Conservation (phyloP, 2,113 vertebrate genomes). For the Argyrosomus japonicus region DNA sequence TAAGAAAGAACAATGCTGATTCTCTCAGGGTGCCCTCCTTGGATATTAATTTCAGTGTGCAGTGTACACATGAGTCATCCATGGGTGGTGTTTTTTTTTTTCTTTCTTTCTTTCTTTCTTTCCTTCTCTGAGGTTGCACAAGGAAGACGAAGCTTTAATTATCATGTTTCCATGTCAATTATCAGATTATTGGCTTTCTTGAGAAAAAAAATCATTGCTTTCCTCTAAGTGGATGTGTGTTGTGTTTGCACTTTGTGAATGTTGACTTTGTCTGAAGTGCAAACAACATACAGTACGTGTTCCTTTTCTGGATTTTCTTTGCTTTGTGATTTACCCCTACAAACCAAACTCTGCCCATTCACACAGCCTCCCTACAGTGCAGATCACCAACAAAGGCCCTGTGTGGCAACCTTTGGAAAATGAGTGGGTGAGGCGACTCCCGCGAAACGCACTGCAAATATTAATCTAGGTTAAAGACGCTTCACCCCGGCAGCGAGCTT, state of each 20-base stretch:
- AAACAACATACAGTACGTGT: constrained; percentile 9
- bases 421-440: constrained; percentile 48
- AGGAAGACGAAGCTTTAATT: constrained; percentile 40
- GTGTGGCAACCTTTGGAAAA: constrained; percentile 70
- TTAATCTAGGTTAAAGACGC: constrained; percentile 63
- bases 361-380: constrained; percentile 10
- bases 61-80: constrained; percentile 60
- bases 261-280: not conserved
- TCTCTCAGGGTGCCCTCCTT: constrained; percentile 32
- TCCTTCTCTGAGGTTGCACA: constrained; percentile 11
- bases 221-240: not conserved
- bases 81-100: constrained; percentile 34
- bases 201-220: not conserved
- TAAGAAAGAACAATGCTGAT: constrained; percentile 46
- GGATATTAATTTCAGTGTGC: constrained; percentile 59
- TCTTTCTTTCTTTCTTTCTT: not conserved
- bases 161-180: constrained; percentile 49
- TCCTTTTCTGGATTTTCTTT: constrained; percentile 9
- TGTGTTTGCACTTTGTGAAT: constrained; percentile 22
- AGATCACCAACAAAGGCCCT: constrained; percentile 57
- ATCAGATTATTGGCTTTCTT: constrained; percentile 34
- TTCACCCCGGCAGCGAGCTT: constrained; percentile 38
- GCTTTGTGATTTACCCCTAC: not conserved
- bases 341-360: constrained; percentile 33
- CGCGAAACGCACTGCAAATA: constrained; percentile 59